Base-by-base conservation (phyloP, 2,797 vertebrate genomes). In the Paramormyrops hopkinsi region DNA sequence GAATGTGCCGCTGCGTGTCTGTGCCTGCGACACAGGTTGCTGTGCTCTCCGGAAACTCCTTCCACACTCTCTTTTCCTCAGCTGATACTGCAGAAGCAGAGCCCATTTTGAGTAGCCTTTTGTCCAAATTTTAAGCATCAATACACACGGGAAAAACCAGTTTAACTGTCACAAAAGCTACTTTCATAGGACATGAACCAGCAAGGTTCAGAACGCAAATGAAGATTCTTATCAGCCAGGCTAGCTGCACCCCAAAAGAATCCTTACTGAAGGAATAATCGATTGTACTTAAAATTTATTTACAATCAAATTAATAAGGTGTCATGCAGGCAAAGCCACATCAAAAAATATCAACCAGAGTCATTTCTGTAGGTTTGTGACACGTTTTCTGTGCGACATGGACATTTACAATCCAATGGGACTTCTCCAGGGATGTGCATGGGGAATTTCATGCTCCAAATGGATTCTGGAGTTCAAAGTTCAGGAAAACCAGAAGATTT, bases 401-500 rank as follows among this genome's bases (percentile, higher is more conserved):
- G 85, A 41, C 14, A 54, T 56, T 86, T 54, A 86, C 85, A 56
- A 29, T 51, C 46, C 44, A 51, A 1, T 25, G 83, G 83, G 82
- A 84, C n/a, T 84, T 84, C 44, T 84, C 44, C 8, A 11, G 46
- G 44, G 85, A 86, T 17, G 85, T 37, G 85, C 51, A 86, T 8
- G 25, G 48, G 50, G 76, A 56, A 82, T 82, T 89, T 59, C 41
- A 86, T 54, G 14, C 22, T 89, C 41, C 88, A 85, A 33, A 46
- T 33, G 53, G 44, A 41, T 48, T 59, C 76, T 25, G n/a, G 48
- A 48, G 76, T 88, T 83, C 50, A 82, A 83, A 83, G 73, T 84
- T 84, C 88, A 62, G 88, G 50, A 56, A 82, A 79, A 53, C 76
- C 22, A 33, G 73, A 88, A 54, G 73, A 88, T 82, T 44, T 53